Base-by-base conservation (phyloP, 2,888 invertebrate genomes). In the Chrysolina americana region DNA sequence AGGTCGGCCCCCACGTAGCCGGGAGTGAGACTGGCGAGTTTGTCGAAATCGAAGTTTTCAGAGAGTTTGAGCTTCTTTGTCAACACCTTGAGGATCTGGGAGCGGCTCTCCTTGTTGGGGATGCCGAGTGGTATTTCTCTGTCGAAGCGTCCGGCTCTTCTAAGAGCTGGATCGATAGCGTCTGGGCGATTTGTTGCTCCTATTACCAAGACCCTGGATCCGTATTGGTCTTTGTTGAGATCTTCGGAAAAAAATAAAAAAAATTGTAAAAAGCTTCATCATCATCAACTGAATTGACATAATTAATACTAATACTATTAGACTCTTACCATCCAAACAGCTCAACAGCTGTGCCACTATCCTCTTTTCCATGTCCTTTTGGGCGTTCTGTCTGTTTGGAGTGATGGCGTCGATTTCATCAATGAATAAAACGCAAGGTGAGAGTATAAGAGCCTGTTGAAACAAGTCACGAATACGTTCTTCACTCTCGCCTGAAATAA, bases 341-440 rank as follows among this genome's bases (percentile, higher is more conserved):
- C 94, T 92, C 47, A 98, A 89, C 71, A 99, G 88, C 87, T 99
- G 98, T 0, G 98, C 94, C 9, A 99, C 98, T 88, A 99, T 96
- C 76, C 99, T 90, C 77, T 95, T 92, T 86, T 99, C 98, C 98
- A 99, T 99, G 84, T 98, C 98, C 86, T 95, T 94, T 83, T 96
- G 95, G 2, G 97, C 97, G 82, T 94, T 94, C 72, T 96, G 94
- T 84, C 98, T 90, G 86, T 97, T 96, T 6, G 95, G 95, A 44
- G 97, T 96, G 63, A 99, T 94, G n/a, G 97, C 94, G 89, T 99
- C 99, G 75, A 99, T 96, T 89, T 99, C 98, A 89, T 99, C 99
- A 77, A 99, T 94, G 85, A 98, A 98, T 50, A 98, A 88, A 15
- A 98, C 92, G 86, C 96, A 95, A 0, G 97, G 96, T 11, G 95